Conservation (phyloP, 2,113 vertebrate species). For the Ginglymostoma cirratum region DNA sequence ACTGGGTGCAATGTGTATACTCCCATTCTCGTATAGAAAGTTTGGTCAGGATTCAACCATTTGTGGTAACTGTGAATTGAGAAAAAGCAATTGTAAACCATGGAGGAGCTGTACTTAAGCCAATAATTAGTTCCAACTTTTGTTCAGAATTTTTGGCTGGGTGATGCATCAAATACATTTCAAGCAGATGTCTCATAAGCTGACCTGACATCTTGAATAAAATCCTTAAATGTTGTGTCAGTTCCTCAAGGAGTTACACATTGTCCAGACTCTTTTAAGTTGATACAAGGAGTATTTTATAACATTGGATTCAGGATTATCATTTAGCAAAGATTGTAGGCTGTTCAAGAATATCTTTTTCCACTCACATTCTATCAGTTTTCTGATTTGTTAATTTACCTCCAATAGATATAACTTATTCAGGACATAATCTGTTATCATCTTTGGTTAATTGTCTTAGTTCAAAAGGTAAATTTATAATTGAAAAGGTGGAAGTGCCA, state of each 20-base stretch:
- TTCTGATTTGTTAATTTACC: not conserved
- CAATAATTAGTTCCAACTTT: not conserved
- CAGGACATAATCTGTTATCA: not conserved
- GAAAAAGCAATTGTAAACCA: not conserved
- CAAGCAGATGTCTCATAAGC: not conserved
- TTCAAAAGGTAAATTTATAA: not conserved
- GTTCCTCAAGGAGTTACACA: not conserved
- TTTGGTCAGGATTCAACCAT: not conserved
- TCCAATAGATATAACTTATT: not conserved
- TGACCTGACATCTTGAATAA: not conserved
- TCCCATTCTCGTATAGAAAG: not conserved
- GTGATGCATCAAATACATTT: not conserved
- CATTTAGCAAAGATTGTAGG: not conserved
- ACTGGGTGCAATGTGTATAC: not conserved
- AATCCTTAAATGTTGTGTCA: not conserved
- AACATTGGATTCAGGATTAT: not conserved
- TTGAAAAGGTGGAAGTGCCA: too few relatives aligned
- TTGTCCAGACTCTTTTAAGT: too few relatives aligned
- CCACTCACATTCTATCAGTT: not conserved
- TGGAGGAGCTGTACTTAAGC: not conserved
- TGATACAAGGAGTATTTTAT: too few relatives aligned
- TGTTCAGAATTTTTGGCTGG: not conserved
- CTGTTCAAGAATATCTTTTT: not conserved
- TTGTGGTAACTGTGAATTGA: not conserved
- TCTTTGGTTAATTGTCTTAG: not conserved